Conservation (phyloP, 2,797 vertebrate genomes). For the Staurois parvus region DNA sequence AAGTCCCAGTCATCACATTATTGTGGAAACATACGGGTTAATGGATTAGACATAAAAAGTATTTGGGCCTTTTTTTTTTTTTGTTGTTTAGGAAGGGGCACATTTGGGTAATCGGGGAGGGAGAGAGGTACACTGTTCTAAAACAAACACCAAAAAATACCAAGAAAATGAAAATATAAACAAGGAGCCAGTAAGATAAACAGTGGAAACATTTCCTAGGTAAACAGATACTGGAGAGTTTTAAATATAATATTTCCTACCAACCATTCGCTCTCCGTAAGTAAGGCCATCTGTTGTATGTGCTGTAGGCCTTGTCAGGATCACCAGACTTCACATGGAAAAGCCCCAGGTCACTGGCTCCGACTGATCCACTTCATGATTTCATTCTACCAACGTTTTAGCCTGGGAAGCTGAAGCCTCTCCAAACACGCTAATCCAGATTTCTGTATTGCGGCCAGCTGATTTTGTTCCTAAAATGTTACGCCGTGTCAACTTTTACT, state of each 20-base stretch:
- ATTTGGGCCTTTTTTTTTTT: constrained; percentile 17
- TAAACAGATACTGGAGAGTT: constrained; percentile 61
- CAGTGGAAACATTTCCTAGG: constrained; percentile 63
- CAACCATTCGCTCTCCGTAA: constrained; percentile 56
- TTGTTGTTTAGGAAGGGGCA: constrained; percentile 25
- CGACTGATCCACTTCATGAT: constrained; percentile 8
- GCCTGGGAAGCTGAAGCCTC: constrained; percentile 3
- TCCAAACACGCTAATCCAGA: neutral
- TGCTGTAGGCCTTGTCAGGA: constrained; percentile 57
- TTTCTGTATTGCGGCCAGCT: neutral
- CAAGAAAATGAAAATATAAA: constrained; percentile 64
- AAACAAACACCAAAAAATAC: constrained; percentile 62
- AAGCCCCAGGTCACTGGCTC: constrained; percentile 38
- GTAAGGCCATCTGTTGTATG: constrained; percentile 57
- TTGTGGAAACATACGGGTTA: constrained; percentile 24
- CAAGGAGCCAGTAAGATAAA: constrained; percentile 60
- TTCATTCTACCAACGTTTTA: neutral
- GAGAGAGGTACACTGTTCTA: constrained; percentile 58
- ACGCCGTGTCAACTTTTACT: neutral
- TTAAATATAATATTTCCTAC: constrained; percentile 64
- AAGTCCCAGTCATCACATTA: neutral
- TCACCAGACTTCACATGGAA: constrained; percentile 32
- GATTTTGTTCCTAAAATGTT: neutral
- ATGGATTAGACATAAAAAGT: constrained; percentile 18
- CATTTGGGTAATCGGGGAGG: constrained; percentile 55